Evolutionary conservation across 2,113 vertebrate genomes (phyloP), one percentile per base, ranked within the genome.

Genomic region (Nicator chloris): DNA sequence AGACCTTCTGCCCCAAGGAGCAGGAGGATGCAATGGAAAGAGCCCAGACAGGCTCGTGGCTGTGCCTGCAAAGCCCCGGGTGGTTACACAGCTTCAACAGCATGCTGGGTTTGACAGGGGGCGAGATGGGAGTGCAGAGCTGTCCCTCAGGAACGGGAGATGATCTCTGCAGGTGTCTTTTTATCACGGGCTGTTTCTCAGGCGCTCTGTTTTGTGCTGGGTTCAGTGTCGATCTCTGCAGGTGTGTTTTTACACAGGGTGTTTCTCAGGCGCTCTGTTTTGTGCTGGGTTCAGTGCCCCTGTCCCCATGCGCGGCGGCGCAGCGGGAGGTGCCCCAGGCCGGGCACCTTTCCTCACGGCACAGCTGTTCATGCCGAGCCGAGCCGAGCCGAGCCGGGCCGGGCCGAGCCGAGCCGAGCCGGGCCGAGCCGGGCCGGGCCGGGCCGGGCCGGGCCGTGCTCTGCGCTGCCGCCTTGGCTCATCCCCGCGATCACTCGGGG

Each of bases 101-200:
- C 37, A 6, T 2, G 0, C 6, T 15, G 69, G 82, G 37, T 20
- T 33, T 56, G 28, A 11, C 44, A 13, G 30, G 6, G 73, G 50
- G 6, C 3, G 7, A 28, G 47, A 4, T 4, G 21, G 37, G 30
- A 63, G 42, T 4, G 27, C 1, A 3, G 26, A 4, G 10, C 1
- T 31, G 39, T 50, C 60, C 61, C 39, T 39, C 4, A 60, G 51
- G 16, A 35, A 31, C 2, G 7, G 68, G 31, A 40, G 56, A 8
- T 18, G 19, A 3, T 65, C 10, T 47, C 24, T 45, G 37, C 39
- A 5, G 4, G 19, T 24, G 47, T 61, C 53, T 24, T 50, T 57
- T 21, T 50, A 5, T 47, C n/a, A 3, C 39, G 14, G 28, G 47
- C 0, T 7, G 2, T 37, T 31, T 57, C 23, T 57, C 47, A n/a